Base-by-base conservation (phyloP, 2,113 vertebrate genomes). In the Oncorhynchus nerka region DNA sequence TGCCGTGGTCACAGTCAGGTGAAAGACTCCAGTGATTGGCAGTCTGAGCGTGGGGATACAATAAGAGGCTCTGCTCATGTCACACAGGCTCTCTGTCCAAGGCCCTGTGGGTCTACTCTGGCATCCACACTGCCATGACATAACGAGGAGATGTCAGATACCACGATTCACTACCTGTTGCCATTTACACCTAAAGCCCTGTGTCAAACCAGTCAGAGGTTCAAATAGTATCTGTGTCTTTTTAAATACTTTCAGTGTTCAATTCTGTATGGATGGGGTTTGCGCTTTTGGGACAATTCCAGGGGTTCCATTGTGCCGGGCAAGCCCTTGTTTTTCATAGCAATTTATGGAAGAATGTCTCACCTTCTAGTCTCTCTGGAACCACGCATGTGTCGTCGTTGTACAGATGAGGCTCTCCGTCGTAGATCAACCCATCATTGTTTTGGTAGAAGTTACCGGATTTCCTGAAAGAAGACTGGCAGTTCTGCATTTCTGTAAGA, bases 351-450 rank as follows among this genome's bases (percentile, higher is more conserved):
- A 45, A 9, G 39, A 16, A 26, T 3, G 16, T 9, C 90, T 93
- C 75, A 95, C 96, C 94, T 74, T 98, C 97, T 71, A 96, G 86
- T 80, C 95, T 93, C 71, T 97, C 97, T 0, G 97, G 97, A 12
- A 98, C 97, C 66, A 98, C 95, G 1, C 97, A 97, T 0, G 95
- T 92, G 84, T 98, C 97, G 3, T 98, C 97, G 1, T 95, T 96
- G 86, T 95, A 97, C 71, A 97, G 78, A 66, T 91, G 91, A 70
- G 94, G 91, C 82, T 97, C 96, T 82, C 95, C 93, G 67, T 97
- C 96, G 11, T 90, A 94, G 0, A 93, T 81, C 81, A 96, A 96
- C 59, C 94, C 97, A 8, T 62, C n/a, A 16, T 9, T 62, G 75
- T 85, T 88, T 78, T 91, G 94, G 88, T 94, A 97, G 87, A 95